Evolutionary conservation across 2,888 invertebrate species (phyloP).

Genomic region (Pollenia angustigena): DNA sequence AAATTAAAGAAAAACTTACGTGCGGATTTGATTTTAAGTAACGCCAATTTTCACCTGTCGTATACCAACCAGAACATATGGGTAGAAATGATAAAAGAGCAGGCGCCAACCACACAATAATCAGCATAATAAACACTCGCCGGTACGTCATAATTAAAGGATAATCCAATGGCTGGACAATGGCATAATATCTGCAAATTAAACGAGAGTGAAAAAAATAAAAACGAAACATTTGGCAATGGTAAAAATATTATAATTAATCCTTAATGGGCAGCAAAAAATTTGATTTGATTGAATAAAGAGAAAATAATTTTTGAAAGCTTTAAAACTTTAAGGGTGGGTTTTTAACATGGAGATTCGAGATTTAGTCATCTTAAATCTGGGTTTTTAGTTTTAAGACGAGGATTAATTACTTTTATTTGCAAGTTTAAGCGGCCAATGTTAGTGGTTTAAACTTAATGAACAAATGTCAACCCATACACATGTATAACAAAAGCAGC

Average conservation of each 20-base stretch:
- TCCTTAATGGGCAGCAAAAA: too few species aligned
- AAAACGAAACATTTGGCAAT: neutral
- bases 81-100: conserved; percentile 96
- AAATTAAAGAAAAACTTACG: conserved; percentile 81
- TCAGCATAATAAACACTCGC: conserved; percentile 91
- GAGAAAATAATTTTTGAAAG: too few species aligned
- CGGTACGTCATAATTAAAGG: conserved; percentile 95
- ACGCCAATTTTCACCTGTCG: conserved; percentile 91
- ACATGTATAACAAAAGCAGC: too few species aligned
- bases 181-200: conserved; percentile 90
- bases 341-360: too few species aligned
- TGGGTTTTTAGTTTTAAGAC: too few species aligned
- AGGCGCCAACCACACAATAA: conserved; percentile 96
- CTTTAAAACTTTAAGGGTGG: too few species aligned
- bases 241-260: neutral
- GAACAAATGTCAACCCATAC: too few species aligned
- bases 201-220: conserved; percentile 17
- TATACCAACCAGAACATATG: conserved; percentile 97
- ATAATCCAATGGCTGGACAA: conserved; percentile 95
- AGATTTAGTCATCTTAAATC: too few species aligned
- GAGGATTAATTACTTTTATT: too few species aligned
- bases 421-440: too few species aligned
- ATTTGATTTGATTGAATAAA: too few species aligned
- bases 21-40: conserved; percentile 88
- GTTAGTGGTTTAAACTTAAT: too few species aligned